Base-by-base conservation (phyloP, 37 sponge, comb jelly and placozoan species). In the Mnemiopsis leidyi region DNA sequence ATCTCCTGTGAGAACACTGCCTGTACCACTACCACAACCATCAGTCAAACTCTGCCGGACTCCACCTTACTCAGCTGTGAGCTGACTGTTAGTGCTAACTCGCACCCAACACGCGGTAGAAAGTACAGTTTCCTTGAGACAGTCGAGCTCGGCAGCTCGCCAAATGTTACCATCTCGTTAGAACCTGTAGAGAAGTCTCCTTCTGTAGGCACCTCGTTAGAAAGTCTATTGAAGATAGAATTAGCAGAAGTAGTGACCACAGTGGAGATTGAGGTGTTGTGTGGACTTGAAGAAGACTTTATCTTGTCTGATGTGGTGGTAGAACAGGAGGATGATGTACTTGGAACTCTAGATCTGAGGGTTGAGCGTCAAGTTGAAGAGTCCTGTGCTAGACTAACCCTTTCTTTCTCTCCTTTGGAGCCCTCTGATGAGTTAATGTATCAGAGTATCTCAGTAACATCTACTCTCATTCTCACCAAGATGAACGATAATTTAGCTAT, bases 261-360 rank as follows among this genome's bases (percentile, higher is more conserved):
- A 33, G 36, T 77, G 1, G 79, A 34, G 34, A 18, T 77, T 77
- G 79, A 77, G 79, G 35, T 77, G 1, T 18, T 77, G 79, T 77
- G 79, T 77, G 79, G 79, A 16, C 1, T 9, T 28, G 35, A 34
- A 16, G 79, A 77, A 1, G 79, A 77, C 36, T 77, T 77, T 34
- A 77, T 31, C 33, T 31, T 77, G 20, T 34, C 35, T 77, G 20
- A 26, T 3, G 79, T 77, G 1, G 79, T 31, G 26, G 79, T 34
- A 5, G 79, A 77, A 13, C 29, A 7, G 25, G 25, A 7, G 23
- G 25, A 30, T 71, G n/a, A n/a, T n/a, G n/a, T n/a, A n/a, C 23
- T 71, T 5, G 25, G 2, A 71, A 71, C 73, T 71, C 3, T 23
- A 3, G 29, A 71, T n/a, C n/a, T n/a, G 23, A 71, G 23, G 25